Conservation (phyloP, 2,797 vertebrate species). For the Fistularia tabacaria region DNA sequence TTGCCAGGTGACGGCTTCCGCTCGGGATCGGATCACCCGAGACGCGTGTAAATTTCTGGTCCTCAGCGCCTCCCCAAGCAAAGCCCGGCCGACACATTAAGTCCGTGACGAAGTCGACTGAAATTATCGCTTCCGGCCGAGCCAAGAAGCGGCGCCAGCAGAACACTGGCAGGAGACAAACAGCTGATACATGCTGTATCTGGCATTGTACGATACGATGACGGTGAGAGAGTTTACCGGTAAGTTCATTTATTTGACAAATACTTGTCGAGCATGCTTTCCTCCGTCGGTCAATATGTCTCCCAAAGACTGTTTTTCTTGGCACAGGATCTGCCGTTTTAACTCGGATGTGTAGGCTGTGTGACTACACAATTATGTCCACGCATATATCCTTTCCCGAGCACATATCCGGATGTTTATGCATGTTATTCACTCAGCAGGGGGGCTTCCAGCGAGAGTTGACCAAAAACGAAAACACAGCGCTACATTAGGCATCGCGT, state of each 20-base stretch:
- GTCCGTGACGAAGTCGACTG: conserved; percentile 28
- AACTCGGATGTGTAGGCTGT: no score
- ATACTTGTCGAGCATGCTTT: no score
- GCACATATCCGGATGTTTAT: no score
- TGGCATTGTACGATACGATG: conserved; percentile 33
- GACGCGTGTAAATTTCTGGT: no score
- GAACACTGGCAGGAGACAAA: conserved; percentile 18
- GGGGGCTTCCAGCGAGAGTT: conserved; percentile 13
- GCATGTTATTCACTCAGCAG: background rate
- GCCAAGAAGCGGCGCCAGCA: conserved; percentile 23
- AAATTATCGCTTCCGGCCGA: conserved; percentile 21
- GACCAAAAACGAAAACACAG: conserved; percentile 38
- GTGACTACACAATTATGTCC: no score
- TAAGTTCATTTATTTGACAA: conserved; percentile 44
- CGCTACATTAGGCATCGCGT: conserved; percentile 49
- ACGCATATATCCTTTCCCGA: no score
- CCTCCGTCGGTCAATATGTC: no score
- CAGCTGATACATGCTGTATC: conserved; percentile 45
- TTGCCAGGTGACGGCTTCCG: no score
- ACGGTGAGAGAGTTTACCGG: conserved; percentile 41
- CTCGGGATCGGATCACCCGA: no score
- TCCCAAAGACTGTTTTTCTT: no score
- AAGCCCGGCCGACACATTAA: background rate
- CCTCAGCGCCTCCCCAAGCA: background rate
- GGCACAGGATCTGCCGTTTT: no score